phyloP scores from a whole-genome alignment of 2,888 invertebrate genomes.

The Eutolmus rufibarbis region DNA sequence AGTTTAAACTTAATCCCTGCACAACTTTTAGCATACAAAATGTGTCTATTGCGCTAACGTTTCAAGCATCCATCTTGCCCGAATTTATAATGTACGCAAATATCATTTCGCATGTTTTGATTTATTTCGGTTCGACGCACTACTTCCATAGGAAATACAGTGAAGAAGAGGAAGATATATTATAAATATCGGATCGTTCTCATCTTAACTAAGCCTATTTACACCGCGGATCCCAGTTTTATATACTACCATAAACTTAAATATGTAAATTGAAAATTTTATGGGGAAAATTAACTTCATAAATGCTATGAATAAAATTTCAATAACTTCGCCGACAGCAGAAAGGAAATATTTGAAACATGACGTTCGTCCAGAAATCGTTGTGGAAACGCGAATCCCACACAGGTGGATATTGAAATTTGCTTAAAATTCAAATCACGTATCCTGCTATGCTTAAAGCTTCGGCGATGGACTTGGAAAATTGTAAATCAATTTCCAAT shows the following conservation, averaged over 20 bases:
- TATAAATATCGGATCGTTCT: neutral
- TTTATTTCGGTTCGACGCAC: neutral
- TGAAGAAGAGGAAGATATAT: neutral
- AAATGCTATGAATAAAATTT: conserved; percentile 48
- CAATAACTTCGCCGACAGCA: conserved; percentile 35
- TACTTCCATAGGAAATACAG: neutral
- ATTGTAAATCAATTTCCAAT: conserved; percentile 38
- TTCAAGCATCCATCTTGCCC: neutral
- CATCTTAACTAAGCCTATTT: neutral
- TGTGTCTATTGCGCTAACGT: neutral
- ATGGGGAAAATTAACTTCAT: conserved; percentile 20
- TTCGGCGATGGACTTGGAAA: conserved; percentile 22
- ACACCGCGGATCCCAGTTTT: conserved; percentile 5
- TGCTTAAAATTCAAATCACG: conserved; percentile 31
- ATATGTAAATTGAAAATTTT: conserved; percentile 23
- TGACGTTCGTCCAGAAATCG: neutral
- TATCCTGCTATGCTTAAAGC: neutral
- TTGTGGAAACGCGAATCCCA: neutral
- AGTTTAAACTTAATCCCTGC: neutral
- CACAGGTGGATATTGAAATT: conserved; percentile 24
- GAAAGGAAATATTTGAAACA: conserved; percentile 17
- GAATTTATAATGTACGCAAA: neutral
- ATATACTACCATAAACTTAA: conserved; percentile 21
- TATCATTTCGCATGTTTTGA: neutral
- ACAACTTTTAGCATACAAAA: neutral